Conservation (phyloP, 2,113 vertebrate genomes). For the Podilymbus podiceps region DNA sequence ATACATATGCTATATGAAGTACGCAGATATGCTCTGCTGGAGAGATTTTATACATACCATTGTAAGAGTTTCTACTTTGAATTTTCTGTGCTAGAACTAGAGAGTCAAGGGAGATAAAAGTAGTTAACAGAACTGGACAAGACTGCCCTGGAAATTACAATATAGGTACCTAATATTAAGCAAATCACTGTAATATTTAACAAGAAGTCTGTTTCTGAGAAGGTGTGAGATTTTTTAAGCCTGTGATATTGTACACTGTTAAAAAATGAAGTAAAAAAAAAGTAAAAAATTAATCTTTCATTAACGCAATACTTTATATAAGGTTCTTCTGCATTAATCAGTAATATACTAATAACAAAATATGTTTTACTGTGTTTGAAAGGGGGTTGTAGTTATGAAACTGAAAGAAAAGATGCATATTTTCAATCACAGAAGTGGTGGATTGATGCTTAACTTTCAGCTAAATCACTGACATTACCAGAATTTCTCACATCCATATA, state of each 20-base stretch:
- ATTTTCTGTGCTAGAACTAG: not conserved
- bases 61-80: not conserved
- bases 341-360: not conserved
- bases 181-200: not conserved
- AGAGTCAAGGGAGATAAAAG: not conserved
- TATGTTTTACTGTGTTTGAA: not conserved
- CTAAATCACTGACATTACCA: not conserved
- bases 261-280: not conserved
- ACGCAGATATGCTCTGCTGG: not conserved
- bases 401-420: not conserved
- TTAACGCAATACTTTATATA: not conserved
- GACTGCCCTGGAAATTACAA: not conserved
- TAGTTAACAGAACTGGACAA: not conserved
- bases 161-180: not conserved
- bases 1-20: fast-evolving
- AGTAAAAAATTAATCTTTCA: not conserved
- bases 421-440: not conserved
- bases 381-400: not conserved
- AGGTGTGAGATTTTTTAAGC: not conserved
- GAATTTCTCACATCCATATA: not conserved
- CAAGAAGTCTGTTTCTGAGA: not conserved
- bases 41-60: not conserved
- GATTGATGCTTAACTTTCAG: not conserved
- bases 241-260: not conserved
- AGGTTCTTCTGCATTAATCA: not conserved